phyloP scores from a whole-genome alignment of 1,140 invertebrate genomes.

The Aphelinus certus region DNA sequence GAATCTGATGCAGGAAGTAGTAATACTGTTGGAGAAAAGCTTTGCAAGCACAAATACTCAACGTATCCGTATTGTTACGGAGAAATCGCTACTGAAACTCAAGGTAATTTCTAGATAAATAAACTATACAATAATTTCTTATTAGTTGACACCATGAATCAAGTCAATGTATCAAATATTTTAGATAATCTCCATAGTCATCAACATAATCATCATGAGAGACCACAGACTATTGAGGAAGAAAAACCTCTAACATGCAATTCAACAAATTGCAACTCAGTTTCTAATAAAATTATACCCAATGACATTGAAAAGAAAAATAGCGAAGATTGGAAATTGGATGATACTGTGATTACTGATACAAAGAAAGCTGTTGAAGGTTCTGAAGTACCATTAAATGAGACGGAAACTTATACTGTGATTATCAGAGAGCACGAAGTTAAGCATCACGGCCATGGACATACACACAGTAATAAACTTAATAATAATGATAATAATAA shows the following conservation, averaged over 20 bases:
- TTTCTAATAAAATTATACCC: slow-evolving; percentile 57
- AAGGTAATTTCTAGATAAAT: slow-evolving; percentile 56
- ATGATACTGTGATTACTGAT: slow-evolving; percentile 51
- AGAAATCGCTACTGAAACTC: slow-evolving; percentile 77
- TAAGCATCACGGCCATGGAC: slow-evolving; percentile 87
- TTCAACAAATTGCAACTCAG: slow-evolving; percentile 55
- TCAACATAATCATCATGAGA: slow-evolving; percentile 56
- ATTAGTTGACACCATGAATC: no score
- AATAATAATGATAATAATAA: not conserved
- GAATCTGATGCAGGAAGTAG: slow-evolving; percentile 68
- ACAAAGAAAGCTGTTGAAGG: slow-evolving; percentile 52
- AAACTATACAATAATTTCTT: no score
- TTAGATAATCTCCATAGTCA: slow-evolving; percentile 60
- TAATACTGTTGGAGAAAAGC: slow-evolving; percentile 73
- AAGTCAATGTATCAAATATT: slow-evolving; percentile 9
- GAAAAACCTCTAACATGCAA: slow-evolving; percentile 59
- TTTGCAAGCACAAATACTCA: slow-evolving; percentile 86
- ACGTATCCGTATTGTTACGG: slow-evolving; percentile 87
- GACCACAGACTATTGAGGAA: slow-evolving; percentile 58
- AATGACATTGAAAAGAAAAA: slow-evolving; percentile 54
- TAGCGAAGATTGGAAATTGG: slow-evolving; percentile 57
- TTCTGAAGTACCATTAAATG: slow-evolving; percentile 61
- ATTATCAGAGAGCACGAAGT: slow-evolving; percentile 80
- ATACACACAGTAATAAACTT: slow-evolving; percentile 73
- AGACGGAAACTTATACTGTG: slow-evolving; percentile 74